phyloP scores from a whole-genome alignment of 2,113 vertebrate species.

The Hyperoodon ampullatus region DNA sequence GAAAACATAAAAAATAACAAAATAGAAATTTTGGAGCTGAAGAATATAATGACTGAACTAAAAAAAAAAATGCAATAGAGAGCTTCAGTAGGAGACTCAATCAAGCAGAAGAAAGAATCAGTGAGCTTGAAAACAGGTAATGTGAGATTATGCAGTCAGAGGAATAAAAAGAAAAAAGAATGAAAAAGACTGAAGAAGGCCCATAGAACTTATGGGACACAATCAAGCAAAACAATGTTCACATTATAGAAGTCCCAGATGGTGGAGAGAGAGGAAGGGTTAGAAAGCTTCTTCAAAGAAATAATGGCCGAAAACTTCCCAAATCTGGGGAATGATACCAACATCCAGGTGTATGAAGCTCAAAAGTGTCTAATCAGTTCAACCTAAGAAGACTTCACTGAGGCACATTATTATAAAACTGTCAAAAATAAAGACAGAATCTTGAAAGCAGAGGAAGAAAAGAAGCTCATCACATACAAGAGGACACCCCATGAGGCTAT shows the following conservation, averaged over 20 bases:
- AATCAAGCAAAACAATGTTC: not conserved
- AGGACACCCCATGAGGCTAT: not conserved
- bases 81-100: not conserved
- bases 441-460: not conserved
- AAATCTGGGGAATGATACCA: not conserved
- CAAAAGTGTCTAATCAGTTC: not conserved
- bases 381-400: not conserved
- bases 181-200: not conserved
- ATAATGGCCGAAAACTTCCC: not conserved
- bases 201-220: not conserved
- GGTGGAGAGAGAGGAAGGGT: not conserved
- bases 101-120: not conserved
- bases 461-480: not conserved
- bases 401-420: not conserved
- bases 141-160: not conserved
- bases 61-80: not conserved
- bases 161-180: not conserved
- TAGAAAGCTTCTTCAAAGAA: not conserved
- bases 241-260: not conserved
- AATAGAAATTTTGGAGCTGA: not conserved
- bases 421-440: not conserved
- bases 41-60: not conserved
- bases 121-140: not conserved
- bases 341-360: not conserved
- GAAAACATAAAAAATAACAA: not conserved